Percentiles rank a stretch among this genome's conserved stretches.
phyloP scores from a whole-genome alignment of 2,113 vertebrate genomes.

The Rhegmatorhina hoffmannsi region DNA sequence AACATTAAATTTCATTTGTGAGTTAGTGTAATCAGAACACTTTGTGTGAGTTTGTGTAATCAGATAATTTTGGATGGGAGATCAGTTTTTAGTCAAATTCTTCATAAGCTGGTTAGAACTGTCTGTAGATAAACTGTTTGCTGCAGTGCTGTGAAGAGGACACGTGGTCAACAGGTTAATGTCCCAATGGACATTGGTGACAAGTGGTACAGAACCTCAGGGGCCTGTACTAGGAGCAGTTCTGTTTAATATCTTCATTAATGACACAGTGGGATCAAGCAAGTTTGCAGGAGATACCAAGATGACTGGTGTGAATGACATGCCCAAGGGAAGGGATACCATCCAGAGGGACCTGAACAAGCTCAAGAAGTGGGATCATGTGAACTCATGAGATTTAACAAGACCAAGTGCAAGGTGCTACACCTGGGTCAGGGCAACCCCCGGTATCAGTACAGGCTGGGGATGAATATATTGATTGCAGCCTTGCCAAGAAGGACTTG shows the following conservation, averaged over 20 bases:
- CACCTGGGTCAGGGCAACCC: accelerated
- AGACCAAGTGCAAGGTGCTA: not conserved
- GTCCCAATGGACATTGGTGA: not conserved
- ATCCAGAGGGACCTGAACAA: not conserved
- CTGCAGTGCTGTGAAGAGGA: not conserved
- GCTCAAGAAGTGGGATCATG: not conserved
- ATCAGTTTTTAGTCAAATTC: not conserved
- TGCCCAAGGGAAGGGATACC: not conserved
- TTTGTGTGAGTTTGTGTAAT: not conserved
- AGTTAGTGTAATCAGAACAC: not conserved
- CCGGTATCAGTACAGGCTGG: accelerated
- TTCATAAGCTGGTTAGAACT: not conserved
- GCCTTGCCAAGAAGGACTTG: not conserved
- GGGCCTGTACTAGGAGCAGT: not conserved
- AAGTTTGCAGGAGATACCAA: not conserved
- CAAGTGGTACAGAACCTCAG: not conserved
- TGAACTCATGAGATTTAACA: not conserved
- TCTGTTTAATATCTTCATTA: not conserved
- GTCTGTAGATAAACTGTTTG: not conserved
- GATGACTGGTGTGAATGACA: not conserved
- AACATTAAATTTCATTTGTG: not conserved
- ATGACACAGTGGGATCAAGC: not conserved
- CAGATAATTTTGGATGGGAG: not conserved
- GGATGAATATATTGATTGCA: not conserved
- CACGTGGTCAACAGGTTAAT: not conserved